phyloP scores from a whole-genome alignment of 2,113 vertebrate species.

The Corvus hawaiiensis region DNA sequence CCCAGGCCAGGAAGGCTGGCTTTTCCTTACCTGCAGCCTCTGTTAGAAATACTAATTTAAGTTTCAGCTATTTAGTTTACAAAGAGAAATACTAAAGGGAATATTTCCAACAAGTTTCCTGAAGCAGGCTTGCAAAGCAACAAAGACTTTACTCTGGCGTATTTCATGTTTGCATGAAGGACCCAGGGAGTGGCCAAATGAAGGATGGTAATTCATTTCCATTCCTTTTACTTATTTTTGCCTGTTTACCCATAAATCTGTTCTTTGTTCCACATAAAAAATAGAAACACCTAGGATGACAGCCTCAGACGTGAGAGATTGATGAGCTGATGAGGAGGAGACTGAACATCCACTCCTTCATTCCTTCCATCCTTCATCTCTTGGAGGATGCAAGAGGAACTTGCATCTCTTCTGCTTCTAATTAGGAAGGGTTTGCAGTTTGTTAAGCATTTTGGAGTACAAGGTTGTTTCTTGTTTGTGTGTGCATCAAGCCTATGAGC shows the following conservation, averaged over 20 bases:
- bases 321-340: not conserved
- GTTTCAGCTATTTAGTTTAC: not conserved
- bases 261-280: not conserved
- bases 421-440: not conserved
- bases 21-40: not conserved
- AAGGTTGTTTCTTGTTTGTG: not conserved
- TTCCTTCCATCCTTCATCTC: not conserved
- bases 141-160: not conserved
- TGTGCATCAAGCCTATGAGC: not conserved
- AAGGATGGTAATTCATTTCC: not conserved
- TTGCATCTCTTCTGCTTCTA: not conserved
- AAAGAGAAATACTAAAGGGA: not conserved
- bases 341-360: not conserved
- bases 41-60: not conserved
- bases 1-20: not conserved
- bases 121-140: not conserved
- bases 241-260: constrained; percentile 10
- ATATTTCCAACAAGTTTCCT: not conserved
- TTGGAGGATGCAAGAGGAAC: not conserved
- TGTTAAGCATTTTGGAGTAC: not conserved
- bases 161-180: not conserved
- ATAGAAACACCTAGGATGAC: not conserved
- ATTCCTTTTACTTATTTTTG: constrained; percentile 8
- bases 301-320: not conserved
- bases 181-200: not conserved